Evolutionary conservation across 1,140 invertebrate species (phyloP), one percentile per base, ranked within the genome.

Genomic region (Procambarus clarkii): DNA sequence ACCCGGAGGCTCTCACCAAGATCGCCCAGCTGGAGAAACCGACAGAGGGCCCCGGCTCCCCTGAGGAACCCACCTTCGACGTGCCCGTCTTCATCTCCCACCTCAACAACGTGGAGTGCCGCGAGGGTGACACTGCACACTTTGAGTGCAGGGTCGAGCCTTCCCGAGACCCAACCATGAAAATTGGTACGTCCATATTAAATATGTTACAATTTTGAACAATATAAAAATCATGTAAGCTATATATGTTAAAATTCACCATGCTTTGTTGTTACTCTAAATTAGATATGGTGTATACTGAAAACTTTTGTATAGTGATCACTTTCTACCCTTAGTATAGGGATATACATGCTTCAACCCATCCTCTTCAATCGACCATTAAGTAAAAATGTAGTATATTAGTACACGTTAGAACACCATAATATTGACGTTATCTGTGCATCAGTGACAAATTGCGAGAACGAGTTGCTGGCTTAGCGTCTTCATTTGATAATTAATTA

Each of bases 111-210:
- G 97, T 98, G 15, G 96, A 98, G 93, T 97, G 97, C 93, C 96
- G 96, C 88, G 98, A 99, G 95, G 97, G 97, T 81, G 98, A 98
- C 90, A 97, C 97, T 91, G 97, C 97, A 92, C 98, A 98, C 94
- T 99, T 99, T 94, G 98, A 99, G 94, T 99, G 98, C 94, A 97
- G 97, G 93, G 97, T 99, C 7, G 97, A 99, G 94, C 98, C 98
- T 64, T 97, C 98, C 15, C 97, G 98, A 94, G 98, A 99, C 95
- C 98, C 98, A 2, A 98, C 97, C 15, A 96, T 99, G 95, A 97
- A 97, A 93, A 97, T 98, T 93, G 94, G 94, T 95, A 92, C 92
- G 94, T 93, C 15, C 4, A 78, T 18, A 18, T 64, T 21, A 5
- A 64, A 64, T 9, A 58, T 58, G 7, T 58, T 58, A 58, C 34